Evolutionary conservation across 1,140 invertebrate genomes (phyloP).

Genomic region (Choristoneura fumiferana): DNA sequence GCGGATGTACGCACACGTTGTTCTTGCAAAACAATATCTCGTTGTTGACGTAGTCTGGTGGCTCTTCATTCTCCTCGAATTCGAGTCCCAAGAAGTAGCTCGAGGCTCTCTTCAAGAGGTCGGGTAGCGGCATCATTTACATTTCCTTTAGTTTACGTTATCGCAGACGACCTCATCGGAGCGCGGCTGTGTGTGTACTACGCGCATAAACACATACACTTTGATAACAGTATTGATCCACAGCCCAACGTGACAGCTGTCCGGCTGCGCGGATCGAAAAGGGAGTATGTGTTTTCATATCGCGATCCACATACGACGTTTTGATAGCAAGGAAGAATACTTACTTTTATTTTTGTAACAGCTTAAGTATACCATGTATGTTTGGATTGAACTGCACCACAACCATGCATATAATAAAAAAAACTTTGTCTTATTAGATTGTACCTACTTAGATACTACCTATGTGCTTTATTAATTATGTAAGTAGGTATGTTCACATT

Average conservation of each 20-base stretch:
- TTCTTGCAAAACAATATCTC: conserved; percentile 94
- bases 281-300: not conserved
- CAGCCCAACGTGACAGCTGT: conserved; percentile 52
- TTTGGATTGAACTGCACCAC: no score
- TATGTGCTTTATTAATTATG: no score
- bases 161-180: conserved; percentile 55
- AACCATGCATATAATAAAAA: no score
- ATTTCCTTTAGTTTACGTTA: conserved; percentile 57
- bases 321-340: no score
- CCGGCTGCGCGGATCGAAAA: conserved; percentile 1
- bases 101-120: conserved; percentile 86
- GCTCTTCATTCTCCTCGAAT: conserved; percentile 80
- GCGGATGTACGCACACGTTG: conserved; percentile 97
- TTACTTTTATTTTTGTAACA: no score
- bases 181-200: conserved; percentile 55
- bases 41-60: conserved; percentile 85
- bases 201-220: conserved; percentile 72
- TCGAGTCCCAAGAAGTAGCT: conserved; percentile 86
- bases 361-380: no score
- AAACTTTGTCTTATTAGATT: no score
- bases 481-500: no score
- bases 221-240: conserved; percentile 74
- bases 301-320: no score
- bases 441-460: no score
- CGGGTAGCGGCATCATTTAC: conserved; percentile 85